Conservation (phyloP, 2,113 vertebrate genomes). For the Hemicordylus capensis region DNA sequence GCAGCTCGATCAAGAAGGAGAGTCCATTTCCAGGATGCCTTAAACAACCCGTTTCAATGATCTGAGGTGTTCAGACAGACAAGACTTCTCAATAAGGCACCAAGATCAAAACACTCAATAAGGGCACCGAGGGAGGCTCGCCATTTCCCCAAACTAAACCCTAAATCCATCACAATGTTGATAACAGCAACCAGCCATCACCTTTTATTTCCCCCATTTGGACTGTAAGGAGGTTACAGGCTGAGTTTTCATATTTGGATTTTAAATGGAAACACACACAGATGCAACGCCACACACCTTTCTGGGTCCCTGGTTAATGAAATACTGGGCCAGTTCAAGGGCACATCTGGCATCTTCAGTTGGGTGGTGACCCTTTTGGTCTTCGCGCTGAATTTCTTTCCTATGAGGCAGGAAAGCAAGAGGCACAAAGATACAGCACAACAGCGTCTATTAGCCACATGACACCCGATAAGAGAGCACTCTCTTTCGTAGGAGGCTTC, state of each 20-base stretch:
- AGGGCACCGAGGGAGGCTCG: too few relatives aligned
- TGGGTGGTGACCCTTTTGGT: constrained; percentile 82
- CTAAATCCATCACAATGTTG: too few relatives aligned
- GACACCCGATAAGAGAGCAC: neutral
- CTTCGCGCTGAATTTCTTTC: constrained; percentile 82
- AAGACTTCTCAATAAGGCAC: too few relatives aligned
- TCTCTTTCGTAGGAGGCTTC: neutral
- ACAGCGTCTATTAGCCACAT: neutral
- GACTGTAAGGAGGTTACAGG: neutral
- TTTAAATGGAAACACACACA: constrained; percentile 1
- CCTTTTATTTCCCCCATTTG: too few relatives aligned
- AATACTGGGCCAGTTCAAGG: constrained; percentile 87
- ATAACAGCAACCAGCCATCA: too few relatives aligned
- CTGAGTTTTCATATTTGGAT: neutral
- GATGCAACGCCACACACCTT: constrained; percentile 73
- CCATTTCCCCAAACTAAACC: too few relatives aligned
- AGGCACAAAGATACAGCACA: constrained; percentile 47
- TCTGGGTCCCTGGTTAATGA: constrained; percentile 84
- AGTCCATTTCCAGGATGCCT: too few relatives aligned
- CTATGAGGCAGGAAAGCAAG: constrained; percentile 71
- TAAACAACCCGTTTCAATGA: too few relatives aligned
- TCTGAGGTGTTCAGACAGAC: too few relatives aligned
- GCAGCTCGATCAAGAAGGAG: too few relatives aligned
- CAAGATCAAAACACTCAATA: too few relatives aligned
- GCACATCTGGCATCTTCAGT: constrained; percentile 86